Percentiles rank a stretch among this genome's conserved stretches.
Evolutionary conservation across 2,113 vertebrate species (phyloP).

Genomic region (Amia ocellicauda): DNA sequence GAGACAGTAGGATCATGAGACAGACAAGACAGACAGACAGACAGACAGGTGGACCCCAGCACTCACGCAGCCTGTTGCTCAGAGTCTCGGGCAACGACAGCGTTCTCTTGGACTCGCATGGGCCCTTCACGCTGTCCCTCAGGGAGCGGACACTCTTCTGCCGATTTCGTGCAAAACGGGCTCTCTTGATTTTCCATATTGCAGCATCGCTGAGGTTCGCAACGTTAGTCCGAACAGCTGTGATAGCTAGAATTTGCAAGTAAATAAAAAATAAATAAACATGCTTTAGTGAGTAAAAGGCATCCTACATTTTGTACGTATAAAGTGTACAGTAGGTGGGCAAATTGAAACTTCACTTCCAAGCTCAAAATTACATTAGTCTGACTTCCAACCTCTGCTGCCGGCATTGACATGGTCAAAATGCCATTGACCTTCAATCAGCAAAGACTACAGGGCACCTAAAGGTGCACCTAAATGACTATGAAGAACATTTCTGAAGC

Average conservation of each 20-base stretch:
- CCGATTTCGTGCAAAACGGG: conserved; percentile 92
- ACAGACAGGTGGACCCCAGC: not conserved
- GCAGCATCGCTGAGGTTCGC: conserved; percentile 95
- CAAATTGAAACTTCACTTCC: too few species aligned
- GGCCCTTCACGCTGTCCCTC: conserved; percentile 89
- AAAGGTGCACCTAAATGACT: too few species aligned
- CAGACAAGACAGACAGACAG: not conserved
- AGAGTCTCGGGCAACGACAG: conserved; percentile 93
- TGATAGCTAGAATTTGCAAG: conserved; percentile 93
- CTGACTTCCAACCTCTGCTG: too few species aligned
- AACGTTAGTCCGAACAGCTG: conserved; percentile 93
- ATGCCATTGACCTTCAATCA: too few species aligned
- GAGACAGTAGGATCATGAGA: conserved; percentile 23
- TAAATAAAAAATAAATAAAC: too few species aligned
- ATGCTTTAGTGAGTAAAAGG: conserved; percentile 3
- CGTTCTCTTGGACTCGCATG: conserved; percentile 82
- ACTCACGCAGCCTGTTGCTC: conserved; percentile 91
- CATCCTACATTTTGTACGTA: too few species aligned
- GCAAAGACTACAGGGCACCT: too few species aligned
- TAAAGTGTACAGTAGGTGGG: too few species aligned
- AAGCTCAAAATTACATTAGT: too few species aligned
- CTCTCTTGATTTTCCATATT: conserved; percentile 96
- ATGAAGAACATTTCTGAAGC: too few species aligned
- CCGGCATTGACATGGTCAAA: too few species aligned
- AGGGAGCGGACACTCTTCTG: conserved; percentile 96